Percentiles rank a stretch among this genome's conserved stretches.
Conservation (phyloP, 1,140 invertebrate species). For the Pogonomyrmex californicus region DNA sequence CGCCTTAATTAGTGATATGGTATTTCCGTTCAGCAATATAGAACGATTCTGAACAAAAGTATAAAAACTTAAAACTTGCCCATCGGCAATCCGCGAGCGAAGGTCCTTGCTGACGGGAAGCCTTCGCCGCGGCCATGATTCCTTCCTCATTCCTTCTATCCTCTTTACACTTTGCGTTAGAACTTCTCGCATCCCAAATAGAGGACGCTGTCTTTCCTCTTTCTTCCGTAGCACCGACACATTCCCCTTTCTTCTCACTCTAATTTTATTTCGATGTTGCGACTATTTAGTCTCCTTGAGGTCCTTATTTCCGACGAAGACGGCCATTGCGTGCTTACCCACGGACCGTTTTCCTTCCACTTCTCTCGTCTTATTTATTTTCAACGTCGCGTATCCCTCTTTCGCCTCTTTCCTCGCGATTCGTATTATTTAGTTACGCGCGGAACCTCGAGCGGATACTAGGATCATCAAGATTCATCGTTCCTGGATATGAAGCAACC, state of each 20-base stretch:
- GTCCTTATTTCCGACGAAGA: conserved; percentile 28
- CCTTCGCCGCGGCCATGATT: conserved; percentile 60
- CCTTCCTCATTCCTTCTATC: neutral
- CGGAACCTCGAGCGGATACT: conserved; percentile 42
- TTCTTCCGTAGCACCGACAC: conserved; percentile 34
- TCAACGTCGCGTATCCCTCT: neutral
- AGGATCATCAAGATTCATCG: conserved; percentile 44
- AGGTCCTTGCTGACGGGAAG: conserved; percentile 82
- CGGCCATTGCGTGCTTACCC: neutral
- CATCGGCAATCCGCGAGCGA: conserved; percentile 66
- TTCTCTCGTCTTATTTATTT: conserved; percentile 7
- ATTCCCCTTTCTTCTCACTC: conserved; percentile 34
- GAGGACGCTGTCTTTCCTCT: neutral
- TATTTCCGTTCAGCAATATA: conserved; percentile 85
- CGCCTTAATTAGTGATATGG: conserved; percentile 84
- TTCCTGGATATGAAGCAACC: neutral
- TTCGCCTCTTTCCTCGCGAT: neutral
- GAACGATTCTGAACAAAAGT: conserved; percentile 76
- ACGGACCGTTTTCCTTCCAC: neutral
- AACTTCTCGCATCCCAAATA: neutral
- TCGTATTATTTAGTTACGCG: conserved; percentile 10
- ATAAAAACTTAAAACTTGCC: conserved; percentile 76
- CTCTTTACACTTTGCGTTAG: neutral
- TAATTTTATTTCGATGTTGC: conserved; percentile 59
- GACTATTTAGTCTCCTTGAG: conserved; percentile 16